Base-by-base conservation (phyloP, 2,113 vertebrate species). In the Crotalus horridus region DNA sequence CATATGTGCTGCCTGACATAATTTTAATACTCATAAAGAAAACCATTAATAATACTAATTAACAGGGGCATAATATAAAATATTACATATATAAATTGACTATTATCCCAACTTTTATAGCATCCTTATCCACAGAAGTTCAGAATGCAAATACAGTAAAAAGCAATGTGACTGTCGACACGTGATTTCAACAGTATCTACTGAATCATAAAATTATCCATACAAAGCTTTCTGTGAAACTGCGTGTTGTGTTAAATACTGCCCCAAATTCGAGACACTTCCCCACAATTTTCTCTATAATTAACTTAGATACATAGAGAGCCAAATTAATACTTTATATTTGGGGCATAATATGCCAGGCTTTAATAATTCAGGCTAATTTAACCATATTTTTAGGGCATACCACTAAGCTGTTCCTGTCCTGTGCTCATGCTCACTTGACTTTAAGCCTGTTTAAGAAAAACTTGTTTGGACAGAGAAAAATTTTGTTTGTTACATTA, bases 101-200 rank as follows among this genome's bases (percentile, higher is more conserved):
- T 51, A 39, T 51, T 85, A 85, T 33, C 23, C 69, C 33, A 89
- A 86, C 69, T 89, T 93, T 86, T 85, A 89, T 26, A 91, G 46
- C 87, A 86, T 33, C 87, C 91, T 64, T 64, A 91, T 87, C 74
- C 89, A 91, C 43, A 89, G 39, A 86, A 85, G 43, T 89, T 91
- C 81, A 91, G 88, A 20, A 91, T 91, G 87, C 93, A 89, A 91
- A 89, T 93, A 58, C 12, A 91, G 21, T 61, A 64, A 89, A 93
- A 93, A 54, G 46, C 20, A 54, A 74, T 8, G 21, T 89, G 69
- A 85, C 58, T 59, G 88, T n/a, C 26, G 69, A 89, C 88, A 86
- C 20, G 20, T 39, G 54, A 85, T 86, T 85, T 55, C 17, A 89
- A 39, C 48, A 51, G 7, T 81, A 53, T 29, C 85, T 89, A 85